A percentile compares a stretch with the other conserved stretches of the same genome.
Conservation (phyloP, 2,888 invertebrate species). For the Pemphredon lugubris region DNA sequence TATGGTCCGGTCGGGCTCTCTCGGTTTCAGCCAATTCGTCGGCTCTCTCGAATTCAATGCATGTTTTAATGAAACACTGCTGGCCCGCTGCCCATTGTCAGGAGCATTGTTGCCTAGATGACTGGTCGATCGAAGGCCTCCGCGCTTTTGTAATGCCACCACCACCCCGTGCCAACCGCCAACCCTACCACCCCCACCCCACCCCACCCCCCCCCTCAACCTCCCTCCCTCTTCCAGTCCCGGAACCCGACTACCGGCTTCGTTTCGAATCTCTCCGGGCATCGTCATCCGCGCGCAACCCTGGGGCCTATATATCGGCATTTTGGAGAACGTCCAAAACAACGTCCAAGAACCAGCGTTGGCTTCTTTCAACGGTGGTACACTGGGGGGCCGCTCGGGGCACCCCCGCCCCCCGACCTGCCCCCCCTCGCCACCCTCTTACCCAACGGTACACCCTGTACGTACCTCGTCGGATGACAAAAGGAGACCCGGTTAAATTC, state of each 20-base stretch:
- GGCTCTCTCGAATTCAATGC: constrained; percentile 77
- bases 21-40: constrained; percentile 77
- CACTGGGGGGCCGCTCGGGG: constrained; percentile 9
- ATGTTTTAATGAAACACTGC: constrained; percentile 80
- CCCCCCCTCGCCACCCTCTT: too few species aligned
- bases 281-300: constrained; percentile 46
- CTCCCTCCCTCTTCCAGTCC: constrained; percentile 3
- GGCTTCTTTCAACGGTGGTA: constrained; percentile 46
- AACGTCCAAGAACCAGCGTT: constrained; percentile 65
- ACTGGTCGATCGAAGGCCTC: constrained; percentile 77
- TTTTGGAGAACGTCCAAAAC: constrained; percentile 77
- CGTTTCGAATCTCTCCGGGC: constrained; percentile 43
- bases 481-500: constrained; percentile 13
- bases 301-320: constrained; percentile 49
- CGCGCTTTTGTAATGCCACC: constrained; percentile 69
- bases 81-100: constrained; percentile 79
- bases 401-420: too few species aligned
- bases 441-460: constrained; percentile 36
- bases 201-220: constrained; percentile 28
- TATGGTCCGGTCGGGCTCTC: constrained; percentile 53
- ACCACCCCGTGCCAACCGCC: constrained; percentile 57
- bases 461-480: constrained; percentile 51
- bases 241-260: constrained; percentile 1
- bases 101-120: constrained; percentile 75
- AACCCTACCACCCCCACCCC: constrained; percentile 28